Conservation (phyloP, 1,140 invertebrate genomes). For the Conus betulinus region DNA sequence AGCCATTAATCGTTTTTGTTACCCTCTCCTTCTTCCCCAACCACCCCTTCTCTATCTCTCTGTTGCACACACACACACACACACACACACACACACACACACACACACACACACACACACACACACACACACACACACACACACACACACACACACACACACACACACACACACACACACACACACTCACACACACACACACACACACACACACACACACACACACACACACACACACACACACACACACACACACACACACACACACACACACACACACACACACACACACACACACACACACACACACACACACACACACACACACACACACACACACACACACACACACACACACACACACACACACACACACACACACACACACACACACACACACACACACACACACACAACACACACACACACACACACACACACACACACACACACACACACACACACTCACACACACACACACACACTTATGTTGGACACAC, state of each 20-base stretch:
- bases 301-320: background rate
- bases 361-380: no score
- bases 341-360: constrained; percentile 22
- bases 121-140: constrained; percentile 1
- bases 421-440: no score
- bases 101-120: constrained; percentile 6
- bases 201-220: constrained; percentile 13
- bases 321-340: background rate
- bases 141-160: background rate
- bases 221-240: background rate
- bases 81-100: constrained; percentile 15
- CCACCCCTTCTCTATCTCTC: background rate
- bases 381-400: no score
- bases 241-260: background rate
- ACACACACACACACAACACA: no score
- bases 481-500: no score
- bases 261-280: background rate
- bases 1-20: background rate
- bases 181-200: constrained; percentile 11
- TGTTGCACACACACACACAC: constrained; percentile 2
- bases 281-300: background rate
- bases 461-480: no score
- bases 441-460: no score
- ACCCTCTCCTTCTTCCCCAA: background rate
- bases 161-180: constrained; percentile 12